A percentile compares a stretch with the other conserved stretches of the same genome.
phyloP scores from a whole-genome alignment of 2,113 vertebrate genomes.

The Orientallactaga bullata region DNA sequence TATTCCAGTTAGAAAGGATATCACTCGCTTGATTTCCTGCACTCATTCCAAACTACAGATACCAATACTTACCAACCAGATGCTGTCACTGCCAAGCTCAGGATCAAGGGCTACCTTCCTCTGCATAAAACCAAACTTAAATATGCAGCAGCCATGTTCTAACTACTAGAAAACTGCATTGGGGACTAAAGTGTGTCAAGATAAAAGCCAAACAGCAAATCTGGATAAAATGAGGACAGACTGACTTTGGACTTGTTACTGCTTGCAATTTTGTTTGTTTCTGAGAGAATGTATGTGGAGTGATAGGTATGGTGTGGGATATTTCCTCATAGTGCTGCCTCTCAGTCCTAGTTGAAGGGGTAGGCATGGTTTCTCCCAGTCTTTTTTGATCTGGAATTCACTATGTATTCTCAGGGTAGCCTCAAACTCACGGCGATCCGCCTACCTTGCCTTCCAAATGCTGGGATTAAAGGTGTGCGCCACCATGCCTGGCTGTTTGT shows the following conservation, averaged over 20 bases:
- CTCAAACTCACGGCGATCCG: no score
- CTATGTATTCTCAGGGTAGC: no score
- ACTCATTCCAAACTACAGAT: not conserved
- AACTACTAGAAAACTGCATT: not conserved
- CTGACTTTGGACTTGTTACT: not conserved
- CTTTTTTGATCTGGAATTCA: no score
- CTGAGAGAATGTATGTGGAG: not conserved
- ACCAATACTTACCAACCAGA: not conserved
- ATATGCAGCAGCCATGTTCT: not conserved
- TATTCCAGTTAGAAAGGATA: not conserved
- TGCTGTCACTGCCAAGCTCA: not conserved
- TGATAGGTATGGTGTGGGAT: not conserved
- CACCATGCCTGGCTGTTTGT: no score
- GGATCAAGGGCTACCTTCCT: not conserved
- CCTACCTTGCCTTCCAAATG: no score
- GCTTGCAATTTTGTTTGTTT: not conserved
- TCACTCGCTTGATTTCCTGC: not conserved
- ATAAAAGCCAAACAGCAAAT: not conserved
- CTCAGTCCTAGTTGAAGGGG: not conserved
- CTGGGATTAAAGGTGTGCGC: no score
- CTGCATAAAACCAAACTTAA: not conserved
- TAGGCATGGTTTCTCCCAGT: not conserved
- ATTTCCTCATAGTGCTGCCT: not conserved
- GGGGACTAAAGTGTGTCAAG: not conserved
- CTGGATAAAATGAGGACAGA: not conserved